A percentile compares a stretch with the other conserved stretches of the same genome.
These are phyloP conservation scores for Coryphaenoides rupestris DNA, from an alignment of 2,113 vertebrate species.

Conservation along the genomic window DNA sequence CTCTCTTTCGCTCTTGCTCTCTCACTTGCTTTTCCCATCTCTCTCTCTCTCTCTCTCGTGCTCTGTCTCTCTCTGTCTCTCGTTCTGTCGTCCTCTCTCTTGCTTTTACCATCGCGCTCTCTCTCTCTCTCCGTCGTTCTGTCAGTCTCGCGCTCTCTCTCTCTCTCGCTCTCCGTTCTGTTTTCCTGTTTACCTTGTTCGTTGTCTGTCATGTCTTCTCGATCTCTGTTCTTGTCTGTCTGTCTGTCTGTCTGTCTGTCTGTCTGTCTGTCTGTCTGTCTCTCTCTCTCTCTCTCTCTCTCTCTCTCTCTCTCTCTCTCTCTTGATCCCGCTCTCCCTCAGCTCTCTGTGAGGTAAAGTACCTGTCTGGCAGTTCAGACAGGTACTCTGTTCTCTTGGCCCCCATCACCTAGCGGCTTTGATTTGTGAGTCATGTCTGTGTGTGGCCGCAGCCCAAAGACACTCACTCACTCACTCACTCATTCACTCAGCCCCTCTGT, in stretches of 20 bases:
- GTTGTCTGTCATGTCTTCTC: too few species aligned
- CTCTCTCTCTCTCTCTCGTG: neutral
- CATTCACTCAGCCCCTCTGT: constrained; percentile 12
- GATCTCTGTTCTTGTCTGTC: neutral
- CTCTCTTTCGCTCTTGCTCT: neutral
- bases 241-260: too few species aligned
- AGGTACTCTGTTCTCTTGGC: constrained; percentile 16
- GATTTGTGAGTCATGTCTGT: constrained; percentile 7
- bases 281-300: too few species aligned
- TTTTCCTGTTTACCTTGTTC: too few species aligned
- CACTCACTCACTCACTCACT: constrained; percentile 8
- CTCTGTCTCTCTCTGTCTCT: too few species aligned
- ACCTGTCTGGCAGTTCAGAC: constrained; percentile 17
- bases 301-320: neutral
- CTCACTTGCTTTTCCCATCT: neutral
- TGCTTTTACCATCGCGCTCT: neutral
- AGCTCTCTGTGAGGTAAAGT: constrained; percentile 46
- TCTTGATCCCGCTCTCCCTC: constrained; percentile 22
- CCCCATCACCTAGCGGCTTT: neutral
- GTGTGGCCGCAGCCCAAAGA: constrained; percentile 18
- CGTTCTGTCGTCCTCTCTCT: neutral
- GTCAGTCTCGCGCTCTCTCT: too few species aligned
- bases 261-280: neutral
- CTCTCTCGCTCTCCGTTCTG: too few species aligned
- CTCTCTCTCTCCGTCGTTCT: neutral